Base-by-base conservation (phyloP, 2,797 vertebrate genomes). In the Gila robusta region DNA sequence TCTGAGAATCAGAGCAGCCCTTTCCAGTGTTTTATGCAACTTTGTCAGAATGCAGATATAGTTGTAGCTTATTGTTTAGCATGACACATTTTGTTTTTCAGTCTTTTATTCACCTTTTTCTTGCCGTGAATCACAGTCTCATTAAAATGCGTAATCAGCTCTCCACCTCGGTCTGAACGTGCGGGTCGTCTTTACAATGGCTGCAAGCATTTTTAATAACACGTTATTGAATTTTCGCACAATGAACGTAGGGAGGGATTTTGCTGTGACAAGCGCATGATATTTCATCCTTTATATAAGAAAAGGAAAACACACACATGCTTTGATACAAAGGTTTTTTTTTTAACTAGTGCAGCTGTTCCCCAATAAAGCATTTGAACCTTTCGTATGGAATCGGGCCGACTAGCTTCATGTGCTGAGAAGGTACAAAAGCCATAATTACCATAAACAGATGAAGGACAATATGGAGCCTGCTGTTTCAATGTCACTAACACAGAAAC, bases 151-250 rank as follows among this genome's bases (percentile, higher is more conserved):
- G 89, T 88, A 90, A 94, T 90, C 85, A 93, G 93, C 92, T 93
- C 94, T 90, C 91, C 93, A 91, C 93, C 90, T 88, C 85, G 84
- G 89, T 78, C 83, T 88, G 89, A 92, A 92, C 89, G 90, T 67
- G 86, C 89, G 2, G 66, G 84, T 85, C 89, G 89, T 94, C 94
- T 92, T 93, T 94, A 95, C 93, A 93, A 93, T 93, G 86, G 92
- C 95, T 93, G 84, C 89, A 85, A 94, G 95, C 94, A 89, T 93
- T 95, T 96, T 95, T 95, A 95, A 95, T 96, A 95, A 95, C 92
- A 89, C 89, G 90, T 94, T 92, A 94, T 94, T 94, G 93, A 91
- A 91, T 91, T 71, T 89, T 83, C 41, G 84, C 88, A 87, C 91
- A 82, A 89, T 90, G 88, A 89, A 85, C 67, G 85, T 89, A 76